Conservation (phyloP, 2,888 invertebrate species). For the Plagodis dolabraria region DNA sequence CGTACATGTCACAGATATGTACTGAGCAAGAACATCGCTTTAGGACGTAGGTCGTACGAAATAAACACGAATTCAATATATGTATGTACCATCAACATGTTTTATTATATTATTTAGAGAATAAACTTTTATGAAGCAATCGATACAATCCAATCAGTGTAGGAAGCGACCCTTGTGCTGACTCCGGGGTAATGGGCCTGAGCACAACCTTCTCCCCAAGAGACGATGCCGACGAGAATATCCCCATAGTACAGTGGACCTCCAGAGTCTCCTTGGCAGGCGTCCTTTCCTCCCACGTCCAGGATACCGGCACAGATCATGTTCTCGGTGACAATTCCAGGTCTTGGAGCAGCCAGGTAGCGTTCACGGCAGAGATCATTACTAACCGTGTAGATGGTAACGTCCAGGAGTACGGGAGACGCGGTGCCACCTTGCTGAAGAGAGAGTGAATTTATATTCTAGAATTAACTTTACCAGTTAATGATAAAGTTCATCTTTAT, state of each 20-base stretch:
- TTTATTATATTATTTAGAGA: no score
- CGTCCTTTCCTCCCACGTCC: conserved; percentile 50
- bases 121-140: conserved; percentile 51
- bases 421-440: conserved; percentile 45
- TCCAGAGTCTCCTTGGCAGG: conserved; percentile 60
- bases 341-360: conserved; percentile 41
- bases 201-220: conserved; percentile 74
- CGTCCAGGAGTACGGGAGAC: conserved; percentile 48
- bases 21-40: no score
- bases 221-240: conserved; percentile 64
- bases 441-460: no score
- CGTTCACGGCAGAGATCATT: conserved; percentile 47
- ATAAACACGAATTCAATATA: no score
- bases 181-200: conserved; percentile 69
- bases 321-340: conserved; percentile 45
- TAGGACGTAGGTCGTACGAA: no score
- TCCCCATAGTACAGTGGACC: conserved; percentile 68
- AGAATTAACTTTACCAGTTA: no score
- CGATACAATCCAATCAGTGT: conserved; percentile 50
- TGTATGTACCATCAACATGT: no score
- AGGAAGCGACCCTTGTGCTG: conserved; percentile 61
- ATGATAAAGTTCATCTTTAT: no score
- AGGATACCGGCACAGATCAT: conserved; percentile 65
- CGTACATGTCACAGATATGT: no score
- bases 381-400: conserved; percentile 57